These are phyloP conservation scores for Malurus elegans DNA, from an alignment of 2,113 vertebrate species.

Conservation along the genomic window DNA sequence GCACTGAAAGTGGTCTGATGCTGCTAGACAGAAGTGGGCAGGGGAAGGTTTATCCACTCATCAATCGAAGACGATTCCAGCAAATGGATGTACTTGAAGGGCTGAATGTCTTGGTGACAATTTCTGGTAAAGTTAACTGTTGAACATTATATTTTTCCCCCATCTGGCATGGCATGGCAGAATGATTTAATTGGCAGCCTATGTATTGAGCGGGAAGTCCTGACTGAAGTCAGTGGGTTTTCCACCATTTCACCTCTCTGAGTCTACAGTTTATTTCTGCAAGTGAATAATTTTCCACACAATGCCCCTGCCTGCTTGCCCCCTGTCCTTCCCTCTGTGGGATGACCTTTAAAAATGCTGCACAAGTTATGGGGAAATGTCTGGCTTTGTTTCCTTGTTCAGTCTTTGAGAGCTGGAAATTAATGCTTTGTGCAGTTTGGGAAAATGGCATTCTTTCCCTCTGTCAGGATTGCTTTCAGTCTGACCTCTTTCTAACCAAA, in stretches of 20 bases:
- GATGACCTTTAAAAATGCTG: background rate
- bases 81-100: slow-evolving; percentile 99
- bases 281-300: background rate
- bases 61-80: slow-evolving; percentile 92
- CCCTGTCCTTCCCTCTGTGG: background rate
- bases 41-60: slow-evolving; percentile 97
- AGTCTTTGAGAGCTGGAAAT: background rate
- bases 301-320: background rate
- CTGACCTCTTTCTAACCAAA: background rate
- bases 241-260: slow-evolving; percentile 10
- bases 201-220: background rate
- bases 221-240: background rate
- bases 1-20: slow-evolving; percentile 97
- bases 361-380: background rate
- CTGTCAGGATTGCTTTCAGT: background rate
- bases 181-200: background rate
- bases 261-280: background rate
- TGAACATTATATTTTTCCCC: background rate
- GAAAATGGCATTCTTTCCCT: background rate
- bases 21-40: slow-evolving; percentile 97
- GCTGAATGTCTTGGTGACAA: slow-evolving; percentile 96
- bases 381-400: background rate
- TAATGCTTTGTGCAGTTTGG: background rate
- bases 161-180: background rate
- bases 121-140: slow-evolving; percentile 84